Conservation (phyloP, 2,113 vertebrate species). For the Pogona vitticeps region DNA sequence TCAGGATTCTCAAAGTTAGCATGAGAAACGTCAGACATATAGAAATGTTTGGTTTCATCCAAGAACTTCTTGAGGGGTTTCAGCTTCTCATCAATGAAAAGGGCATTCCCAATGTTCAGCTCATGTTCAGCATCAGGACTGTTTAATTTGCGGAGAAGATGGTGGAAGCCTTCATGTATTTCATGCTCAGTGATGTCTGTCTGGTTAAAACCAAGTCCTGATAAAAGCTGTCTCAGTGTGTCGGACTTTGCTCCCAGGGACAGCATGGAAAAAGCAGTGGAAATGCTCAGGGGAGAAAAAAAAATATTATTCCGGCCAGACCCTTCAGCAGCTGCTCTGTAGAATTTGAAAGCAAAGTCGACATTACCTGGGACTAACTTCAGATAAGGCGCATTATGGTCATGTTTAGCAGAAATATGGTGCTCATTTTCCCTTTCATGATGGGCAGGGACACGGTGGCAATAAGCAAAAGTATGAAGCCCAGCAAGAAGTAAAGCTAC, state of each 20-base stretch:
- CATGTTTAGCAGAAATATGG: not conserved
- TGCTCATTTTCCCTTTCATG: no score
- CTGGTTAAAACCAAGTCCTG: constrained; percentile 73
- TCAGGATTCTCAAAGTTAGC: constrained; percentile 77
- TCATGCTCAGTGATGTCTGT: constrained; percentile 52
- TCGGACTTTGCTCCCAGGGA: constrained; percentile 75
- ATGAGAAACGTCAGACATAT: constrained; percentile 71
- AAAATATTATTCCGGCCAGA: constrained; percentile 77
- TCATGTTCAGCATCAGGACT: constrained; percentile 59
- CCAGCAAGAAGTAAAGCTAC: not conserved
- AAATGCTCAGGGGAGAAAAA: constrained; percentile 82
- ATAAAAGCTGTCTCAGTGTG: constrained; percentile 79
- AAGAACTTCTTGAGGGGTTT: constrained; percentile 72
- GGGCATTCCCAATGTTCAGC: constrained; percentile 76
- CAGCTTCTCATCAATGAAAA: constrained; percentile 76
- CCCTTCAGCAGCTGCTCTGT: not conserved
- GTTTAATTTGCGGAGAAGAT: constrained; percentile 55
- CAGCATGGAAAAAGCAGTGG: constrained; percentile 78
- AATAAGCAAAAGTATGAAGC: not conserved
- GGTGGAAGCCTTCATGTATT: constrained; percentile 75
- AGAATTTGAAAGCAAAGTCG: no score
- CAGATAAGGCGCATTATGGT: constrained; percentile 20
- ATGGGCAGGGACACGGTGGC: not conserved
- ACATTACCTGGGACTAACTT: constrained; percentile 27
- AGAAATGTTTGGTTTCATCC: constrained; percentile 72